phyloP scores from a whole-genome alignment of 2,113 vertebrate genomes.

The Brachyistius frenatus region DNA sequence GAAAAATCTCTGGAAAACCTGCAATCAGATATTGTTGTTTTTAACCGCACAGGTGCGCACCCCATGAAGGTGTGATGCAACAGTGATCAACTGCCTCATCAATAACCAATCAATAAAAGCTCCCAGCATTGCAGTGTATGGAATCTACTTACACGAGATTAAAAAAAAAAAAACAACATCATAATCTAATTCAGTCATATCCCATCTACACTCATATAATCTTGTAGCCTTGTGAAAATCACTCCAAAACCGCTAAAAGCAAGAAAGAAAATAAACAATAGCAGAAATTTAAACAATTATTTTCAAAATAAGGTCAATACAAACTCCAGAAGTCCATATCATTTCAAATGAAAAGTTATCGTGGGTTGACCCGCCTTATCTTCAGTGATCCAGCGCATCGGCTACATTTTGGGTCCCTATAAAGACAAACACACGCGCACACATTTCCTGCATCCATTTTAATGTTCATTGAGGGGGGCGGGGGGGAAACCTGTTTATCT shows the following conservation, averaged over 20 bases:
- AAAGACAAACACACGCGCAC: neutral
- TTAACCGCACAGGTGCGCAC: conserved; percentile 47
- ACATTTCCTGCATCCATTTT: conserved; percentile 23
- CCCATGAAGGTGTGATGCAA: neutral
- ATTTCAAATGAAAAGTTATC: neutral
- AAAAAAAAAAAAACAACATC: neutral
- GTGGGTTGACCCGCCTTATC: neutral
- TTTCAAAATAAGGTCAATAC: too few relatives aligned
- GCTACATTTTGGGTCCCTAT: neutral
- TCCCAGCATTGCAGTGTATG: too few relatives aligned
- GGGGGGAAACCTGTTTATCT: conserved; percentile 3
- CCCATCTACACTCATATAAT: too few relatives aligned
- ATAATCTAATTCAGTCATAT: too few relatives aligned
- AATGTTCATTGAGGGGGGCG: too few relatives aligned
- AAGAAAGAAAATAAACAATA: too few relatives aligned
- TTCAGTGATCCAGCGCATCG: too few relatives aligned
- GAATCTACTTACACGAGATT: neutral
- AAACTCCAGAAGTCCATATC: too few relatives aligned
- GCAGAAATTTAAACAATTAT: too few relatives aligned
- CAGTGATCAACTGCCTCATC: neutral
- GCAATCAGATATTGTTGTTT: neutral
- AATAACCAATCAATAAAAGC: neutral
- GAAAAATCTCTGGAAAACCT: too few relatives aligned
- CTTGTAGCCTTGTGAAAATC: too few relatives aligned
- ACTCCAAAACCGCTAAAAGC: too few relatives aligned